Conservation (phyloP, 2,797 vertebrate genomes). For the Anguilla megastoma region DNA sequence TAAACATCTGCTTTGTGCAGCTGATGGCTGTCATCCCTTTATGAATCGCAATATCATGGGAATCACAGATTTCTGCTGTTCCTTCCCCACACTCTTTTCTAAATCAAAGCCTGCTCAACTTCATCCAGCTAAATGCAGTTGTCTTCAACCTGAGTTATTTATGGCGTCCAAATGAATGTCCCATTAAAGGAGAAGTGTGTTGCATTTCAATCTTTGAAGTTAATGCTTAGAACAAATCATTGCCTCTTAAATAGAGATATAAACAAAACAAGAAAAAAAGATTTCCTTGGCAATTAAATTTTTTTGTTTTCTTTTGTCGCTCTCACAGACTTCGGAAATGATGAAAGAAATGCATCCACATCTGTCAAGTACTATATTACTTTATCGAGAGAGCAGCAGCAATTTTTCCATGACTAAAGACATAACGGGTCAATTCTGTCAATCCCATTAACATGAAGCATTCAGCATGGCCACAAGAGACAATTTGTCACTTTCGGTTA, state of each 20-base stretch:
- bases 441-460: constrained; percentile 23
- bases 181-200: constrained; percentile 21
- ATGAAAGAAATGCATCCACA: not conserved
- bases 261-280: constrained; percentile 22
- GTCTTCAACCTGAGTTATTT: constrained; percentile 12
- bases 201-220: constrained; percentile 22
- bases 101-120: constrained; percentile 7
- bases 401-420: constrained; percentile 18
- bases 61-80: constrained; percentile 9
- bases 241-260: constrained; percentile 17
- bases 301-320: not conserved
- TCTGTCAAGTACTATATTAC: constrained; percentile 13
- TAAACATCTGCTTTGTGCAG: constrained; percentile 14
- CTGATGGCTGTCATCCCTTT: constrained; percentile 1
- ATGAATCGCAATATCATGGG: constrained; percentile 17
- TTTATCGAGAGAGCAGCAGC: constrained; percentile 14
- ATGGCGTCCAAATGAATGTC: constrained; percentile 26
- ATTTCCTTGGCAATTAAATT: constrained; percentile 25
- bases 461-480: constrained; percentile 18
- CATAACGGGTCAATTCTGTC: constrained; percentile 19
- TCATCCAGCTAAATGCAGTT: not conserved
- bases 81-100: not conserved
- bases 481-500: constrained; percentile 32
- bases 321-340: not conserved
- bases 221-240: constrained; percentile 24